Percentiles rank a stretch among this genome's conserved stretches.
Conservation (phyloP, 1,140 invertebrate genomes). For the Teleopsis dalmanni region DNA sequence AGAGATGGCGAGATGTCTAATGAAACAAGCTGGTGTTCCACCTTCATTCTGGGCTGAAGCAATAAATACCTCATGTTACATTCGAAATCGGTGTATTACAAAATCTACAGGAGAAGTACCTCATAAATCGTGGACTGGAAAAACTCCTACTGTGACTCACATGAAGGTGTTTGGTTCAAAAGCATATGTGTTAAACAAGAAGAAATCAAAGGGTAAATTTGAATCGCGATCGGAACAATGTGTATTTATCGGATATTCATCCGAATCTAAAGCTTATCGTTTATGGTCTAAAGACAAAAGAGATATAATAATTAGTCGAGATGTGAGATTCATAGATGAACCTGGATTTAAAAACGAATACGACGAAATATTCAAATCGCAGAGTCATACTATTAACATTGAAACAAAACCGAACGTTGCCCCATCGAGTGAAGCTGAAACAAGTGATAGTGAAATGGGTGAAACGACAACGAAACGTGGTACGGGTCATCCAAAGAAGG, state of each 20-base stretch:
- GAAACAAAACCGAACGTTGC: background rate
- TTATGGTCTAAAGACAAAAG: slow-evolving; percentile 14
- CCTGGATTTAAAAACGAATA: background rate
- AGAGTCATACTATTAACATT: background rate
- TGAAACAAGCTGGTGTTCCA: slow-evolving; percentile 15
- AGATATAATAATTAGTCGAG: slow-evolving; percentile 22
- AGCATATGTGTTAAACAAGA: slow-evolving; percentile 19
- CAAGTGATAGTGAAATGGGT: background rate
- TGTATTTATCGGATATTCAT: slow-evolving; percentile 10
- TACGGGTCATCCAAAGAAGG: background rate
- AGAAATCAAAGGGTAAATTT: slow-evolving; percentile 9
- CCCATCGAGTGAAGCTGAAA: background rate
- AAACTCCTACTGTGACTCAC: slow-evolving; percentile 30
- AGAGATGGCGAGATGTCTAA: slow-evolving; percentile 15
- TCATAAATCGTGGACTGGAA: slow-evolving; percentile 30
- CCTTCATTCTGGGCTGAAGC: slow-evolving; percentile 21
- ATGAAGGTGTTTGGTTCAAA: slow-evolving; percentile 33
- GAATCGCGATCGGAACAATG: slow-evolving; percentile 4
- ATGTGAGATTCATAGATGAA: slow-evolving; percentile 9
- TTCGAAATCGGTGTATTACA: slow-evolving; percentile 23
- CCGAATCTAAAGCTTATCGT: slow-evolving; percentile 5
- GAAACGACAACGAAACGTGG: background rate
- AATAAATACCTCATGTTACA: slow-evolving; percentile 12
- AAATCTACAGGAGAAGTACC: slow-evolving; percentile 20
- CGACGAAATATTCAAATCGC: background rate